Percentiles rank a stretch among this genome's conserved stretches.
Conservation (phyloP, 2,888 invertebrate genomes). For the Cryptocheilus praepositus region DNA sequence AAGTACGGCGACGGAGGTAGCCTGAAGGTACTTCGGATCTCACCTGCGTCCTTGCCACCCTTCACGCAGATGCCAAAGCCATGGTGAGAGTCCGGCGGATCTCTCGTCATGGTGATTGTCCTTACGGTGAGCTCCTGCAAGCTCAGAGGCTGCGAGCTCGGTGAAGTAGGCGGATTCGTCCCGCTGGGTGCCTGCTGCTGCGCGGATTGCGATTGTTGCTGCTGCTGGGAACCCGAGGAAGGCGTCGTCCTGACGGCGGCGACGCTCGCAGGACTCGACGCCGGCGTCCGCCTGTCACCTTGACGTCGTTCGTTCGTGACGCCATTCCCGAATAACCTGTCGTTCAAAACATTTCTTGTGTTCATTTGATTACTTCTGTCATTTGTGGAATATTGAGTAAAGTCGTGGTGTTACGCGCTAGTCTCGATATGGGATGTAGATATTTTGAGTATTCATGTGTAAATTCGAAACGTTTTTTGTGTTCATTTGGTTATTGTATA, state of each 20-base stretch:
- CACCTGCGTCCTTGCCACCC: slow-evolving; percentile 92
- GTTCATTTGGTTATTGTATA: too few species aligned
- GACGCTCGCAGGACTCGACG: slow-evolving; percentile 83
- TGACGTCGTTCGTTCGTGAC: slow-evolving; percentile 65
- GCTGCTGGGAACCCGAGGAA: slow-evolving; percentile 48
- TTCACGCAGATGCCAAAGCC: slow-evolving; percentile 95
- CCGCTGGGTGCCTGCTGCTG: slow-evolving; percentile 51
- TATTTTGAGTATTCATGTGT: too few species aligned
- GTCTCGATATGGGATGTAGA: too few species aligned
- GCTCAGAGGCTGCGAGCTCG: slow-evolving; percentile 77
- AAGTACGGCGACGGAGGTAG: slow-evolving; percentile 60
- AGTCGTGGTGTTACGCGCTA: too few species aligned
- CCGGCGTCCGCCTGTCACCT: slow-evolving; percentile 86
- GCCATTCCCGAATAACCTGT: slow-evolving; percentile 73
- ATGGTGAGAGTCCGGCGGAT: slow-evolving; percentile 86
- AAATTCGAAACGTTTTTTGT: too few species aligned
- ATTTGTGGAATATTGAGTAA: too few species aligned
- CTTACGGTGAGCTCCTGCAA: slow-evolving; percentile 87
- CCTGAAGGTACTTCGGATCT: slow-evolving; percentile 63
- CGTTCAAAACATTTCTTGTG: background rate
- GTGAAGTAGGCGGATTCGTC: slow-evolving; percentile 75
- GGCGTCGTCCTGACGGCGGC: slow-evolving; percentile 64
- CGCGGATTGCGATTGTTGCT: slow-evolving; percentile 20
- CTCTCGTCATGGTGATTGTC: slow-evolving; percentile 90
- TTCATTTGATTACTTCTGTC: too few species aligned